phyloP scores from a whole-genome alignment of 2,888 invertebrate genomes.

The Calliopum simillimum region DNA sequence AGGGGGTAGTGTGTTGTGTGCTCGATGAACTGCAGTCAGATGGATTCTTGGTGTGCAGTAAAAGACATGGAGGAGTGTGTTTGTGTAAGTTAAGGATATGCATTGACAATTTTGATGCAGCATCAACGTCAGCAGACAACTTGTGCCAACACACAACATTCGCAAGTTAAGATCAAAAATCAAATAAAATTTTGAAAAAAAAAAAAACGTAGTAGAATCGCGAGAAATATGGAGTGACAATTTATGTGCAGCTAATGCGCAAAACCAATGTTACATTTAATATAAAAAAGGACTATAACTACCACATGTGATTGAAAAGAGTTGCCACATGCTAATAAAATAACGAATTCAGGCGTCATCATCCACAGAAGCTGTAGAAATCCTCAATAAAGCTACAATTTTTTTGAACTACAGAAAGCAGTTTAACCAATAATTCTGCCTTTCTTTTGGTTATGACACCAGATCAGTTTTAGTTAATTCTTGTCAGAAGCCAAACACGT shows the following conservation, averaged over 20 bases:
- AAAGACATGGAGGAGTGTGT: slow-evolving; percentile 14
- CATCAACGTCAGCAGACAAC: neutral
- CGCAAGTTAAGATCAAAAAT: neutral
- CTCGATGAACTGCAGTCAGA: neutral
- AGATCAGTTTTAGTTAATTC: no score
- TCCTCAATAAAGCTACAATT: no score
- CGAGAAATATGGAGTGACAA: neutral
- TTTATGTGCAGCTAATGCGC: slow-evolving; percentile 18
- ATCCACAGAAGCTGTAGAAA: no score
- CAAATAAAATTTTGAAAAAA: neutral
- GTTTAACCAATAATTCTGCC: no score
- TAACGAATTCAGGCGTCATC: no score
- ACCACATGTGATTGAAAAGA: no score
- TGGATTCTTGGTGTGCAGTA: neutral
- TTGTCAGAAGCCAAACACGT: no score
- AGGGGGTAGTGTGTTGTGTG: neutral
- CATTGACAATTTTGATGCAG: slow-evolving; percentile 3
- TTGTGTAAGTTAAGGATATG: slow-evolving; percentile 6
- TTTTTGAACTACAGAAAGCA: no score
- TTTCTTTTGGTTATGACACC: no score
- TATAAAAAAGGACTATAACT: no score
- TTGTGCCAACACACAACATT: neutral
- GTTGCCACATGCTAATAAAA: no score
- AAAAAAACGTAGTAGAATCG: neutral
- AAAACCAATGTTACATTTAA: neutral